Base-by-base conservation (phyloP, 2,888 invertebrate species). In the Mellilla xanthometata region DNA sequence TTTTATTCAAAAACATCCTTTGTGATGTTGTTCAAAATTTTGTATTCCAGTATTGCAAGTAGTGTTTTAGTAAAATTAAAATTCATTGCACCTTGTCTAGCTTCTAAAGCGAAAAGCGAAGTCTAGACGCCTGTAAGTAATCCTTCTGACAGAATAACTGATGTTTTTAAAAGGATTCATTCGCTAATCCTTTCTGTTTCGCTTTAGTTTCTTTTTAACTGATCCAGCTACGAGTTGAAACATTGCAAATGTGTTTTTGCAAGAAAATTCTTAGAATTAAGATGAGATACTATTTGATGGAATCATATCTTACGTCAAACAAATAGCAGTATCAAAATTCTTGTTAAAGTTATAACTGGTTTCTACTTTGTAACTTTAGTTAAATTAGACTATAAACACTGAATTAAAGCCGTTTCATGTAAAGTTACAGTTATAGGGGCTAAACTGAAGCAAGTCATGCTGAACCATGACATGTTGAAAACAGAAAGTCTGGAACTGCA, bases 401-500 rank as follows among this genome's bases (percentile, higher is more conserved):
- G n/a, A n/a, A n/a, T n/a, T n/a, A n/a, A n/a, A n/a, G n/a, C n/a
- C n/a, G n/a, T n/a, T n/a, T n/a, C n/a, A 19, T 19, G 4, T 19
- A 19, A 6, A 19, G 15, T n/a, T n/a, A 19, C 15, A 19, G 6
- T 3, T 5, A 19, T 22, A 7, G 3, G 8, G 4, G 10, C 15
- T 27, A 44, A 52, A 54, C 42, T 51, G 9, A 50, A 55, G 36
- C 42, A 67, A 71, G 68, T 76, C 66, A 70, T 74, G 72, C 72
- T 70, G 66, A 62, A 60, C 62, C 64, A 59, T 74, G 79, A 80
- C 76, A 78, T 74, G 75, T 24, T 77, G 76, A 77, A 80, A 82
- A 79, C 78, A 76, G 75, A 80, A 78, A 78, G 76, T 80, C 73
- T 68, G 67, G 65, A 71, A 62, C 73, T 72, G 77, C 76, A 76